Evolutionary conservation across 2,797 vertebrate genomes (phyloP).

Genomic region (Hafferia zeledoni): DNA sequence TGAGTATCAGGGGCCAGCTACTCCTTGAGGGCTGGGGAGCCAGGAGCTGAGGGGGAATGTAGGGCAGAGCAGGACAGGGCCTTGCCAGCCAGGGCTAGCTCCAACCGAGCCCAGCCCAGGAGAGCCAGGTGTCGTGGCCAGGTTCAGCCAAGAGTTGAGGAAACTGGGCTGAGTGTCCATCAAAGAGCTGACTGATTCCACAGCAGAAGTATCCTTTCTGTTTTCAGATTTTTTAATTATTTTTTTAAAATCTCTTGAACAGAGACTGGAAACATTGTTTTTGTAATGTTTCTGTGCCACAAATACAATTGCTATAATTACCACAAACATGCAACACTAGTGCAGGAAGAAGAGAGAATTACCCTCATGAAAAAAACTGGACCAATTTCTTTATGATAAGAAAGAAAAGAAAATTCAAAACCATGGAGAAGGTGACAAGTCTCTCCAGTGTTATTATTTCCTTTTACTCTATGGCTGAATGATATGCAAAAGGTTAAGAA

Average conservation of each 20-base stretch:
- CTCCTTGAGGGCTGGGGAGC: background rate
- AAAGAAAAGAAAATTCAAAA: too few relatives aligned
- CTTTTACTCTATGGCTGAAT: background rate
- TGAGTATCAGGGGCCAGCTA: background rate
- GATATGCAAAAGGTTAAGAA: background rate
- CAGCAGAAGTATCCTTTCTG: background rate
- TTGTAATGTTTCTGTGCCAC: background rate
- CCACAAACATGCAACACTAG: background rate
- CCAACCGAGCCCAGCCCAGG: background rate
- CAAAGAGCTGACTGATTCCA: background rate
- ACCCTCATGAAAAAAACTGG: too few relatives aligned
- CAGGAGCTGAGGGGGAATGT: accelerated
- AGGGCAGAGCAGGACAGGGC: background rate
- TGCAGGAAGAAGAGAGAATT: background rate
- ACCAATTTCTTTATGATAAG: too few relatives aligned
- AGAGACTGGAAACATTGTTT: background rate
- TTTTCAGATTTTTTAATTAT: background rate
- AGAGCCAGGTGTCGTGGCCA: accelerated
- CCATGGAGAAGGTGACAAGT: too few relatives aligned
- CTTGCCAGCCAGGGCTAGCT: background rate
- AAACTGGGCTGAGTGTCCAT: background rate
- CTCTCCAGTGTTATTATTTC: too few relatives aligned
- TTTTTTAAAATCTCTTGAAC: background rate
- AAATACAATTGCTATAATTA: background rate
- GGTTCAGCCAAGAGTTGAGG: background rate